Percentiles rank a stretch among this genome's conserved stretches.
Conservation (phyloP, 2,113 vertebrate species). For the Tichodroma muraria region DNA sequence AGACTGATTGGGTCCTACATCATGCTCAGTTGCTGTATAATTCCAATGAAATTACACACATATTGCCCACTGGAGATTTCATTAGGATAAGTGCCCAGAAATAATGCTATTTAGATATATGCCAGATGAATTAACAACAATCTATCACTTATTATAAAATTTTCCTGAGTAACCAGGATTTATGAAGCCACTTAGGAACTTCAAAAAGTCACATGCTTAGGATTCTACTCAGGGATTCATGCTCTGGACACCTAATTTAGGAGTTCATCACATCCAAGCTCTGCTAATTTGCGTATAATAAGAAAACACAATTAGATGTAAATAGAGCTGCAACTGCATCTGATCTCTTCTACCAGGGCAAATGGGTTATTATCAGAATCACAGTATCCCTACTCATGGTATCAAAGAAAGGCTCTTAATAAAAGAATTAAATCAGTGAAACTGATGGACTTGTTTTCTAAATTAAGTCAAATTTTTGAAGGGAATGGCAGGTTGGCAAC, state of each 20-base stretch:
- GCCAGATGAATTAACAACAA: conserved; percentile 36
- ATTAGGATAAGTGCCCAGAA: conserved; percentile 41
- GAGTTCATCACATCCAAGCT: background rate
- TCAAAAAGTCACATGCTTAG: background rate
- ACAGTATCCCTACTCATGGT: background rate
- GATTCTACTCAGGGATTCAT: background rate
- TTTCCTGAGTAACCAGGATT: background rate
- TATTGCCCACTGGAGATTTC: conserved; percentile 43
- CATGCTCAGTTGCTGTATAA: conserved; percentile 26
- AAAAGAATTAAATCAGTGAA: conserved; percentile 20
- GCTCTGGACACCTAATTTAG: background rate
- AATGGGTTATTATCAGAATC: background rate
- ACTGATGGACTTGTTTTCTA: conserved; percentile 46
- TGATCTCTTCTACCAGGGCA: background rate
- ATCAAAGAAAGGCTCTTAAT: conserved; percentile 50
- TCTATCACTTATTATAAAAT: conserved; percentile 24
- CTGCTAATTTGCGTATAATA: conserved; percentile 25
- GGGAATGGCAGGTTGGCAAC: background rate
- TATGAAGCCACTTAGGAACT: conserved; percentile 38
- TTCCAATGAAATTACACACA: conserved; percentile 30
- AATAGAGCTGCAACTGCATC: background rate
- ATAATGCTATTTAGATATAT: conserved; percentile 1
- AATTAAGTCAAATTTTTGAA: conserved; percentile 18
- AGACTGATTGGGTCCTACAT: conserved; percentile 1
- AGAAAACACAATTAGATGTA: conserved; percentile 11